Evolutionary conservation across 1,140 invertebrate species (phyloP), one percentile per base, ranked within the genome.

Genomic region (Brachionus rubens): DNA sequence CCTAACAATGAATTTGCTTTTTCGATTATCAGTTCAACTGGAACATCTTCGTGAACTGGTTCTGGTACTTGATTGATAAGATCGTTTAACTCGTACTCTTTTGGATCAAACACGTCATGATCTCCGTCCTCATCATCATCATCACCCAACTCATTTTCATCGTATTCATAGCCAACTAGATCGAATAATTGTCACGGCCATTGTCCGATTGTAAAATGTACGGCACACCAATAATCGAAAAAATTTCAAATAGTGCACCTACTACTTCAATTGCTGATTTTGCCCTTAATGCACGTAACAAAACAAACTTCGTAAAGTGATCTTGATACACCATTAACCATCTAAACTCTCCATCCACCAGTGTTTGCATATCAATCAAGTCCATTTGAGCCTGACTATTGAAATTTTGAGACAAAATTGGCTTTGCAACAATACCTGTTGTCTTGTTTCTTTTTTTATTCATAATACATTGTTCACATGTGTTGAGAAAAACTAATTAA

Each of bases 111-210:
- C n/a, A 59, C 54, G 19, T 59, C 54, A 59, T 14, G 14, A 36
- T 33, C 54, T 36, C 36, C 54, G 21, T 59, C 54, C 33, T 19
- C 54, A 21, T 33, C 28, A n/a, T 59, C 54, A 33, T 59, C 54
- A 21, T 59, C n/a, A 36, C 19, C 12, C 12, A 10, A 14, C 40
- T 62, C 30, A 33, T n/a, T n/a, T n/a, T n/a, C n/a, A n/a, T n/a
- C n/a, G n/a, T 59, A 59, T 33, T 59, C 54, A 59, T 59, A 59
- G 14, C 54, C 54, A 33, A 59, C 54, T 36, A 30, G 14, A 59
- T 33, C 54, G 30, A 59, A 59, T 14, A 59, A 19, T 36, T 59
- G 9, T 59, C 78, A 19, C 10, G 10, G 9, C 79, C 77, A 54
- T 79, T 79, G 65, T n/a, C n/a, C n/a, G n/a, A n/a, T n/a, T n/a